Evolutionary conservation across 2,888 invertebrate species (phyloP).

Genomic region (Tipula unca): DNA sequence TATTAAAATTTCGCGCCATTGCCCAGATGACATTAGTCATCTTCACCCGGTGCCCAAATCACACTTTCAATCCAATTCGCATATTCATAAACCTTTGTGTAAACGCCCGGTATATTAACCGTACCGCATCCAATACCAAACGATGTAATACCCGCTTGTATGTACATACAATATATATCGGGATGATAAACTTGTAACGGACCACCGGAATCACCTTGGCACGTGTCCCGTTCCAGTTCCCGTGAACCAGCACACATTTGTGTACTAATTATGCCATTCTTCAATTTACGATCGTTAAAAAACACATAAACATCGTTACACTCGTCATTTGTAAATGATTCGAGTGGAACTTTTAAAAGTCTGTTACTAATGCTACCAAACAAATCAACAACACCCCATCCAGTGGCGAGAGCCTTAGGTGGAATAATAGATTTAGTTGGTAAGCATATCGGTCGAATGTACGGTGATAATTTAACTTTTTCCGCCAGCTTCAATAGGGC

Average conservation of each 20-base stretch:
- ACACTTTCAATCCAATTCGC: constrained; percentile 48
- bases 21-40: too few species aligned
- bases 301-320: constrained; percentile 32
- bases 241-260: too few species aligned
- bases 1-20: too few species aligned
- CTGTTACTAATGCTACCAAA: too few species aligned
- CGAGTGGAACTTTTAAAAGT: too few species aligned
- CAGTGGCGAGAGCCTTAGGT: not conserved
- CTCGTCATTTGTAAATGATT: too few species aligned
- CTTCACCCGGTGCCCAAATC: constrained; percentile 42
- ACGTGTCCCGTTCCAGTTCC: constrained; percentile 34
- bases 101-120: constrained; percentile 47
- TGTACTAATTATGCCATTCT: too few species aligned
- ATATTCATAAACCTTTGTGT: constrained; percentile 51
- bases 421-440: constrained; percentile 33
- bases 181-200: constrained; percentile 44
- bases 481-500: constrained; percentile 39
- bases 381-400: too few species aligned
- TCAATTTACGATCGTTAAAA: too few species aligned
- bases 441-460: constrained; percentile 38
- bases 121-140: constrained; percentile 42
- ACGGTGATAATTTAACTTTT: constrained; percentile 32
- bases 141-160: constrained; percentile 39
- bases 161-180: too few species aligned
- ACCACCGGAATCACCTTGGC: constrained; percentile 57